Base-by-base conservation (phyloP, 2,113 vertebrate genomes). In the Podiceps cristatus region DNA sequence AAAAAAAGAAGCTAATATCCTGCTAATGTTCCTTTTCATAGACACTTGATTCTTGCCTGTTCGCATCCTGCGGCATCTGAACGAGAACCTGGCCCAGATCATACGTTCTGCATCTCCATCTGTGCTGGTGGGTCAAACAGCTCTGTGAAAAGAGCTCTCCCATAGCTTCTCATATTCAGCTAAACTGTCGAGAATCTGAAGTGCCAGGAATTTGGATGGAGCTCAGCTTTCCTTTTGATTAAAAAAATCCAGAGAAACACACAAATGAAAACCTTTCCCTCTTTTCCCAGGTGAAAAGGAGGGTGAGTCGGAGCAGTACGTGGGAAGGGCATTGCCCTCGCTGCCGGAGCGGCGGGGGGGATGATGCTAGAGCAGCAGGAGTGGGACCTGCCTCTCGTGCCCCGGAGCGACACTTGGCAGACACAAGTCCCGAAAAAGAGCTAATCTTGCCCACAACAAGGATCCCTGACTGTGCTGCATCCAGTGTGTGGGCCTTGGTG, bases 91-190 rank as follows among this genome's bases (percentile, higher is more conserved):
- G 86, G 69, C 80, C 89, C 84, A 87, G 73, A 69, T 59, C 4
- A 0, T 75, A 44, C 5, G 22, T 88, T 94, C 88, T 82, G 28
- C 1, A 0, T 55, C 82, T 91, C 93, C 87, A 85, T 91, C 84
- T 87, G 87, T 96, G 74, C 93, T 75, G 49, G 27, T 96, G 77
- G 94, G 91, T 91, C 93, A 96, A 82, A 86, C 49, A 44, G 77
- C 66, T 89, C 42, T 79, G 84, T 76, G 93, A 91, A 73, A 90
- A 93, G 55, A 81, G 9, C 28, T 81, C 89, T 86, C 74, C 52
- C 42, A 18, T 67, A 80, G 14, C 29, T 89, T 73, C 47, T 79
- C 10, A 23, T 44, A 75, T 82, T 87, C 53, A 72, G 73, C 58
- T 82, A 69, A 76, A 90, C 19, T 4, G 7, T 7, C 0, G 2